A percentile compares a stretch with the other conserved stretches of the same genome.
phyloP scores from a whole-genome alignment of 1,140 invertebrate species.

The Heliconius himera region DNA sequence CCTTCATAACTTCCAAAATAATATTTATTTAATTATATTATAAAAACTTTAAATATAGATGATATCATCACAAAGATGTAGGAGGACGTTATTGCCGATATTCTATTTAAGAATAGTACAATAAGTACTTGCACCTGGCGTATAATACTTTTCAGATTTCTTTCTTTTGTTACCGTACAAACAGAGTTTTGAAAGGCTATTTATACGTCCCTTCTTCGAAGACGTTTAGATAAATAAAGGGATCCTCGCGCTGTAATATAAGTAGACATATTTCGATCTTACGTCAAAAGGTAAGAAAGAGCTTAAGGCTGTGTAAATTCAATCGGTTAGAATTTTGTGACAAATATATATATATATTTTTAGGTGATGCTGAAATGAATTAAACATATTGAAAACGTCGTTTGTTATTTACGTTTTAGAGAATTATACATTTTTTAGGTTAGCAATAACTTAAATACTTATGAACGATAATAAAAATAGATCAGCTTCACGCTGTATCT shows the following conservation, averaged over 20 bases:
- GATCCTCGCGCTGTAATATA: neutral
- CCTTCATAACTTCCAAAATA: too few relatives aligned
- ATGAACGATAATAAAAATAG: too few relatives aligned
- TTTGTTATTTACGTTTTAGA: neutral
- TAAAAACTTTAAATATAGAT: too few relatives aligned
- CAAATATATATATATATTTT: neutral
- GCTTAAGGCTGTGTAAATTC: conserved; percentile 8
- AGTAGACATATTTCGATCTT: conserved; percentile 13
- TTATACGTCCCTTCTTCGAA: conserved; percentile 2
- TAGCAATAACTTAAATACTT: neutral
- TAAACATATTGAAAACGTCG: neutral
- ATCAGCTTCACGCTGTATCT: neutral
- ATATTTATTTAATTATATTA: too few relatives aligned
- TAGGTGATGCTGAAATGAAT: neutral
- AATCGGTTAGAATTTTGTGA: neutral
- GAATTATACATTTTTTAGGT: neutral
- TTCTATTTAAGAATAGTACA: neutral
- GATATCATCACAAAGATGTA: neutral
- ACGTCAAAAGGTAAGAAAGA: neutral
- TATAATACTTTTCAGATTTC: neutral
- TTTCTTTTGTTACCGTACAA: conserved; percentile 4
- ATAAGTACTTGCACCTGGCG: neutral
- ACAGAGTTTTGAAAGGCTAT: conserved; percentile 3
- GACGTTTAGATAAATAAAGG: conserved; percentile 9
- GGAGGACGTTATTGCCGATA: neutral